Percentiles rank a stretch among this genome's conserved stretches.
Conservation (phyloP, 2,888 invertebrate species). For the Pristionchus fissidentatus region DNA sequence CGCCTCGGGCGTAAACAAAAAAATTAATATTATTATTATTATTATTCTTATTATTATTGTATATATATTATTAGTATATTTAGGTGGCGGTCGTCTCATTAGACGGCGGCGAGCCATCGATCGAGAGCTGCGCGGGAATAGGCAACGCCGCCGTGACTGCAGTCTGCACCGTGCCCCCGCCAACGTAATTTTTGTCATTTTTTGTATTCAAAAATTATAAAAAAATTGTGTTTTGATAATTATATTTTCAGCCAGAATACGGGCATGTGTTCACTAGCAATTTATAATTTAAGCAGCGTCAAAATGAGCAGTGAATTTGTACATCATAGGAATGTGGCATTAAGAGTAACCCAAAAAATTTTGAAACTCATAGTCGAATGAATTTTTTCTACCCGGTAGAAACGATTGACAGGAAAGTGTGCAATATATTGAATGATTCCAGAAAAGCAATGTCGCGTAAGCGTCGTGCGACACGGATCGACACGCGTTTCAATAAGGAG, state of each 20-base stretch:
- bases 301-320: too few species aligned
- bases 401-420: too few species aligned
- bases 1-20: too few species aligned
- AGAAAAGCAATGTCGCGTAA: conserved; percentile 40
- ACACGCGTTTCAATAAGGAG: conserved; percentile 1
- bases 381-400: too few species aligned
- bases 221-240: background rate
- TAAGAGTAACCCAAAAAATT: background rate
- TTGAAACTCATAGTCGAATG: too few species aligned
- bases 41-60: too few species aligned
- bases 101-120: conserved; percentile 59
- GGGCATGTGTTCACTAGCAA: background rate
- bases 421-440: too few species aligned
- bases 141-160: conserved; percentile 68
- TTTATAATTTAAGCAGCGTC: too few species aligned
- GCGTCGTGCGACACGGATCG: background rate
- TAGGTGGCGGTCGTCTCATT: conserved; percentile 62
- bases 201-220: too few species aligned
- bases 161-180: conserved; percentile 65
- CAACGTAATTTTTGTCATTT: conserved; percentile 52
- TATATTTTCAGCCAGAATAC: background rate
- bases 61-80: background rate
- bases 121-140: conserved; percentile 67
- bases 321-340: background rate
- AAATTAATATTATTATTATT: too few species aligned